Conservation (phyloP, 2,888 invertebrate genomes). For the Diploptera punctata region DNA sequence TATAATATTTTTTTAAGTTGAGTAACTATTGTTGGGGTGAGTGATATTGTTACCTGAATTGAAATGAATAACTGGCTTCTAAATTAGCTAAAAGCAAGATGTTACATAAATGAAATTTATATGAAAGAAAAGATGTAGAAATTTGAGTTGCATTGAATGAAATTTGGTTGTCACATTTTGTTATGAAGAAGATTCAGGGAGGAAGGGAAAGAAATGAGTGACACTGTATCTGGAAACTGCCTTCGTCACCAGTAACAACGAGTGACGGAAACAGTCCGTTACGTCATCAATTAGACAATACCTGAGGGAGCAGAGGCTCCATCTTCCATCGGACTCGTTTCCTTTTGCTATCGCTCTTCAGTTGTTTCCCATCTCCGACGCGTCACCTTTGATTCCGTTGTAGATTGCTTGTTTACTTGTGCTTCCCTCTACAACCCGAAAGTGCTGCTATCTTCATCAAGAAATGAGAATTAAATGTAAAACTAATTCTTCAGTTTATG, state of each 20-base stretch:
- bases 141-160: no score
- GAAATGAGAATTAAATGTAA: not conserved
- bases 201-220: no score
- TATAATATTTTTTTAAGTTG: no score
- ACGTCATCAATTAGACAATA: conserved; percentile 42
- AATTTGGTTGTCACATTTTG: no score
- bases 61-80: no score
- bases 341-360: conserved; percentile 33
- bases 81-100: no score
- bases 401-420: conserved; percentile 31
- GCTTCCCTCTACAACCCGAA: not conserved
- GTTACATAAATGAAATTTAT: no score
- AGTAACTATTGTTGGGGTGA: no score
- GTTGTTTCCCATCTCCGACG: conserved; percentile 30
- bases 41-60: no score
- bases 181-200: no score
- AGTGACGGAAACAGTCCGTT: conserved; percentile 40
- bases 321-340: conserved; percentile 29
- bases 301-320: conserved; percentile 36
- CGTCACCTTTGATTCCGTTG: conserved; percentile 35
- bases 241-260: conserved; percentile 20
- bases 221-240: not conserved
- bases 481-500: no score
- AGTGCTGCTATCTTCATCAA: not conserved
- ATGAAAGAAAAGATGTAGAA: no score